Evolutionary conservation across 2,797 vertebrate species (phyloP), one percentile per base, ranked within the genome.

Genomic region (Coreius guichenoti): DNA sequence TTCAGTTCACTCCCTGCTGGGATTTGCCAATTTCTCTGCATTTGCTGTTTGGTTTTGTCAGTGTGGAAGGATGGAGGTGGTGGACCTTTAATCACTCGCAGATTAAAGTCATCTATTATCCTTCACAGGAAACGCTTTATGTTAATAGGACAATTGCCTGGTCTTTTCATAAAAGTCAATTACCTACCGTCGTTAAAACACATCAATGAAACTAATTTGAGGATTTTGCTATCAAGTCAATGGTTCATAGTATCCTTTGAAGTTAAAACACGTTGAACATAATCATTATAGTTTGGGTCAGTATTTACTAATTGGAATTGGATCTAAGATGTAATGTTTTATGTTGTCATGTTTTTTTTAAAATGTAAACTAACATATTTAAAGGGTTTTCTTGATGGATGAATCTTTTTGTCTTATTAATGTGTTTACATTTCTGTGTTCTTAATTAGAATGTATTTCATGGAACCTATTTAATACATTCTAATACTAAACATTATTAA

Each of bases 1-100:
- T 85, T 82, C 87, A 86, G 88, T 87, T 87, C 89, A 88, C 86
- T 87, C 89, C 89, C 81, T 81, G 81, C 83, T 81, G 80, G 82
- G 47, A 76, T 83, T 81, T 90, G 87, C 86, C 88, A 86, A 56
- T 73, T 80, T 79, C 54, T 65, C 23, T 58, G 77, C 49, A 56
- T 80, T 85, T 80, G 75, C 75, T 70, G 83, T 79, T 84, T 84
- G 33, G 75, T 68, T 73, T 82, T 82, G 67, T 84, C 65, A 58
- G 75, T 61, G 76, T 73, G 68, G 67, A 73, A 74, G 69, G 54
- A 80, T 85, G 68, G 58, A 85, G 84, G 69, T 80, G 84, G 67
- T 74, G 84, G 69, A 81, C 58, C 69, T 51, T 80, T 80, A 81
- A 85, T 85, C 78, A 80, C 77, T 80, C 69, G 23, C 76, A 80